Evolutionary conservation across 2,797 vertebrate genomes (phyloP), one percentile per base, ranked within the genome.

Genomic region (Paramormyrops hopkinsi): DNA sequence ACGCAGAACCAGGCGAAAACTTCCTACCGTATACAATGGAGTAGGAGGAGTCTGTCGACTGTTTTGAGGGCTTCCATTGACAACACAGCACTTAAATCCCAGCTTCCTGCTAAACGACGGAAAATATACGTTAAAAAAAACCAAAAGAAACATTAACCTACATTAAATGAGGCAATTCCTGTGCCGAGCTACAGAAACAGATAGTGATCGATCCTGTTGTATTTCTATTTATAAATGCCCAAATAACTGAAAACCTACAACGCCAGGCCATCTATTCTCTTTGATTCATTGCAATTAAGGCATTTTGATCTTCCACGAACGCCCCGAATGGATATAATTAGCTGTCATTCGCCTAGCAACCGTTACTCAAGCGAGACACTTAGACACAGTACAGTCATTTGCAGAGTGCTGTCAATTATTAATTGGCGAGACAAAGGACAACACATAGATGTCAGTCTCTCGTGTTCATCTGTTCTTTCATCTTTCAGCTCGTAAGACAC

Each of bases 181-280:
- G n/a, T 25, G 41, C 73, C 2, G 37, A 84, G 19, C n/a, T 51
- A 48, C 9, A 54, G 4, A 33, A 37, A 59, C 85, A 87, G 53
- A 87, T 17, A 92, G 92, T 94, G 94, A 95, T 93, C 94, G 94
- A 94, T 94, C 86, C 17, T 65, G 86, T 94, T 89, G 89, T 62
- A 95, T 95, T 95, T 94, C 94, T 95, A 95, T 95, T 95, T 95
- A 95, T 95, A 94, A 93, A 91, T 95, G 95, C 95, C 92, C 95
- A 95, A 94, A 95, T 95, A 96, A 96, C 96, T 85, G 94, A 93
- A 90, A 96, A 96, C 96, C 96, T 95, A 94, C 95, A 94, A 94
- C 93, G 93, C 94, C 94, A 94, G 93, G 93, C 93, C 93, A 22
- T 93, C 93, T 97, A 96, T 96, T 96, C 92, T 94, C 44, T 96